Evolutionary conservation across 2,113 vertebrate species (phyloP).

Genomic region (Aegotheles bennettii): DNA sequence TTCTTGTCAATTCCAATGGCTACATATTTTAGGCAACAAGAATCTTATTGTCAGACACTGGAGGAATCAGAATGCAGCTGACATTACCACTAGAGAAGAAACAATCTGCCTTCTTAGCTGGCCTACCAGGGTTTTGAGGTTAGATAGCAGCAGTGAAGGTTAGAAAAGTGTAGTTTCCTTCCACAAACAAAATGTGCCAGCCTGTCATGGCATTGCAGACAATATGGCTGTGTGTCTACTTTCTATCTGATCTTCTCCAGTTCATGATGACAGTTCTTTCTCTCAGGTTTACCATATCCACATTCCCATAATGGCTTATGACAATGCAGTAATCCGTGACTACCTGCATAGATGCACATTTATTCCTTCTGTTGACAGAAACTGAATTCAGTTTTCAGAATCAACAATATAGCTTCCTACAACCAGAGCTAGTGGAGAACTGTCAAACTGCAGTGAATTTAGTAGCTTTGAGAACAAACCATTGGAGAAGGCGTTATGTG

Average conservation of each 20-base stretch:
- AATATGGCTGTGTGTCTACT: neutral
- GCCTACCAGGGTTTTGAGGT: neutral
- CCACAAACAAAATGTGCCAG: neutral
- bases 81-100: neutral
- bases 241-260: neutral
- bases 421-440: neutral
- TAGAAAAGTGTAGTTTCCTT: neutral
- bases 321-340: neutral
- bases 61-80: neutral
- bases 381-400: neutral
- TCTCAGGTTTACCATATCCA: neutral
- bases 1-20: conserved; percentile 11
- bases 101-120: neutral
- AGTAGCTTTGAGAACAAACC: neutral
- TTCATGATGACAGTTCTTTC: neutral
- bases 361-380: conserved; percentile 9
- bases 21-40: conserved; percentile 28
- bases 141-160: neutral
- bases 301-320: neutral
- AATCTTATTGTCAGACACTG: neutral
- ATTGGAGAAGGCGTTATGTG: neutral
- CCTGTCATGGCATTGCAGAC: neutral
- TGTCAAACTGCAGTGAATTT: neutral
- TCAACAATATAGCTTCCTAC: neutral
- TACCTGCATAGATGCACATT: neutral